Conservation (phyloP, 92 coral and sea anemone species). For the Actinostola sp. region DNA sequence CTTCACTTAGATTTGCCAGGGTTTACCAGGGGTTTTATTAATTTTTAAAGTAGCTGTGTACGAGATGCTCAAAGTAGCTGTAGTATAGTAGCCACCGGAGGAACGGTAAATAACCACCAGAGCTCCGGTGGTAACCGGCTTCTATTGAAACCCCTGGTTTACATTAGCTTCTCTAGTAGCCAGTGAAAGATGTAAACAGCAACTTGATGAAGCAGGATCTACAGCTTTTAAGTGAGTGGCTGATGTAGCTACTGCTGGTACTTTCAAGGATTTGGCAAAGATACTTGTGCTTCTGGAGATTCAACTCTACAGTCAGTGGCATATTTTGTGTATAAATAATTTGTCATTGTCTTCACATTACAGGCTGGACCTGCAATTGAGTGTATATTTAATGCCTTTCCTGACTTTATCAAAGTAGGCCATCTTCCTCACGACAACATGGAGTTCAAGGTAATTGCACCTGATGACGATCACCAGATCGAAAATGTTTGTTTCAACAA, state of each 20-base stretch:
- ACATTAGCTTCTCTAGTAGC: too few species aligned
- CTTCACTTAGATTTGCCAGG: background rate
- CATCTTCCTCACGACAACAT: slow-evolving; percentile 86
- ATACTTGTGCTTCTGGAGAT: background rate
- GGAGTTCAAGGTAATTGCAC: slow-evolving; percentile 73
- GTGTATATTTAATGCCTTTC: slow-evolving; percentile 61
- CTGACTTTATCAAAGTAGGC: slow-evolving; percentile 73
- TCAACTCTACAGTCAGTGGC: background rate
- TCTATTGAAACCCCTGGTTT: too few species aligned
- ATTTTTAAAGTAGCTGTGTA: background rate
- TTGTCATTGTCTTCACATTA: background rate
- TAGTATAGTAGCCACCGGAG: too few species aligned
- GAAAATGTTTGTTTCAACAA: background rate
- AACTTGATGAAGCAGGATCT: too few species aligned
- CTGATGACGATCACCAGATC: background rate
- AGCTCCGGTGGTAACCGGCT: too few species aligned
- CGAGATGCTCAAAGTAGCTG: background rate
- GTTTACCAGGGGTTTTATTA: background rate
- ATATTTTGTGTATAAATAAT: background rate
- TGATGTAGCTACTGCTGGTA: too few species aligned
- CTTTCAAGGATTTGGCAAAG: too few species aligned
- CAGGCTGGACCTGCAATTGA: slow-evolving; percentile 96
- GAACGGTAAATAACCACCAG: too few species aligned
- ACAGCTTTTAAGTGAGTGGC: too few species aligned
- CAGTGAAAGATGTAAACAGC: too few species aligned